Evolutionary conservation across 2,797 vertebrate genomes (phyloP).

Genomic region (Botia almorhae): DNA sequence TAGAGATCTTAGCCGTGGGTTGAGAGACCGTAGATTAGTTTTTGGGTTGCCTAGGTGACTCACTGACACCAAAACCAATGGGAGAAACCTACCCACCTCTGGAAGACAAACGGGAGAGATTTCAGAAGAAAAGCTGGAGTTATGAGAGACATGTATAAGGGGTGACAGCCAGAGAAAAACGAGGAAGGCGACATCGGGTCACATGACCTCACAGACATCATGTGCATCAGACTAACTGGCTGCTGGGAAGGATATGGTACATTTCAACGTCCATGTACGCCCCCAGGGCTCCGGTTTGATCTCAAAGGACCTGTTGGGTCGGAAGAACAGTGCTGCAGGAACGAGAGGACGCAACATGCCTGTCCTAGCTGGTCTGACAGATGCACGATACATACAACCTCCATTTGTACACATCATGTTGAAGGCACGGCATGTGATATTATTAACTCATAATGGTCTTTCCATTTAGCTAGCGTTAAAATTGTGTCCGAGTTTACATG

Average conservation of each 20-base stretch:
- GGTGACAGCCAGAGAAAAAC: background rate
- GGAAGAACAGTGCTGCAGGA: slow-evolving; percentile 25
- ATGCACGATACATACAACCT: slow-evolving; percentile 38
- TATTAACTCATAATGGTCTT: slow-evolving; percentile 24
- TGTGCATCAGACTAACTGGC: slow-evolving; percentile 1
- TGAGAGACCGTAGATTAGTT: slow-evolving; percentile 23
- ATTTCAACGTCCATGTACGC: slow-evolving; percentile 15
- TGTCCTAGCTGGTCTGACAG: slow-evolving; percentile 43
- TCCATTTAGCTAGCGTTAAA: background rate
- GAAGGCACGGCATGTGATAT: slow-evolving; percentile 41
- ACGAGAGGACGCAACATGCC: slow-evolving; percentile 26
- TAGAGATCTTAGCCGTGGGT: background rate
- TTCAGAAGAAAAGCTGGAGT: background rate
- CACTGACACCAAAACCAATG: background rate
- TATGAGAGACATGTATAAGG: background rate
- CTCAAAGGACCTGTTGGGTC: slow-evolving; percentile 45
- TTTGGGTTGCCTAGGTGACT: slow-evolving; percentile 26
- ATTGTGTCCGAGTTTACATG: background rate
- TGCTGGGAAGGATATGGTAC: slow-evolving; percentile 48
- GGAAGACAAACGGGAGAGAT: background rate
- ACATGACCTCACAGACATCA: slow-evolving; percentile 12
- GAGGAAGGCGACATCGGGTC: slow-evolving; percentile 1
- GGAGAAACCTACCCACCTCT: background rate
- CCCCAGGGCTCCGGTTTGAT: slow-evolving; percentile 23
- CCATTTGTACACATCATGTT: slow-evolving; percentile 16